These are phyloP conservation scores for Drosophila ficusphila DNA, from an alignment of 1,140 invertebrate species.

Conservation along the genomic window DNA sequence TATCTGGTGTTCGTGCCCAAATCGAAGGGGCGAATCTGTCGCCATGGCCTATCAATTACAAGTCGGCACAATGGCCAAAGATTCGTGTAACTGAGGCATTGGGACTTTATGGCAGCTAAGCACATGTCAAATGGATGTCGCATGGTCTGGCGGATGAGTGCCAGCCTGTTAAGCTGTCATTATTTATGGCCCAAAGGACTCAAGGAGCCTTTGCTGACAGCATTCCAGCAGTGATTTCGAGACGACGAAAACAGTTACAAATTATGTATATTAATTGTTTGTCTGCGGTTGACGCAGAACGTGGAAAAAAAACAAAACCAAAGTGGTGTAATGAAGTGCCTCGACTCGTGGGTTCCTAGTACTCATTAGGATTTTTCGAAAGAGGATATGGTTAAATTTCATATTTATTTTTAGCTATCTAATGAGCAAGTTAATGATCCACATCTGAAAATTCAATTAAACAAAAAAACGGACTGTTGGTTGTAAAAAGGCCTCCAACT, in stretches of 20 bases:
- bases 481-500: constrained; percentile 27
- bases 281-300: constrained; percentile 25
- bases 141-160: constrained; percentile 29
- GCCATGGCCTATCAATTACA: constrained; percentile 62
- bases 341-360: not conserved
- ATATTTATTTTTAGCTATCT: no score
- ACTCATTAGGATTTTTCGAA: no score
- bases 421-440: no score
- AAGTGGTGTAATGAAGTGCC: not conserved
- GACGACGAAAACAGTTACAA: constrained; percentile 60
- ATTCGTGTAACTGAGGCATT: constrained; percentile 13
- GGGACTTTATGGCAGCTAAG: constrained; percentile 53
- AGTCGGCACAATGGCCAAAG: constrained; percentile 31
- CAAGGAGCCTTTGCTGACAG: constrained; percentile 65
- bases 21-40: constrained; percentile 57
- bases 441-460: no score
- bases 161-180: constrained; percentile 56
- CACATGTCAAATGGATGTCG: constrained; percentile 65
- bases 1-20: constrained; percentile 8
- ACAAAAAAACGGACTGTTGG: no score
- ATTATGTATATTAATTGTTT: constrained; percentile 78
- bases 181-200: constrained; percentile 58
- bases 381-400: no score
- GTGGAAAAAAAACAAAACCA: not conserved
- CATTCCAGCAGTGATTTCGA: constrained; percentile 51